Base-by-base conservation (phyloP, 2,888 invertebrate species). In the Pecten maximus region DNA sequence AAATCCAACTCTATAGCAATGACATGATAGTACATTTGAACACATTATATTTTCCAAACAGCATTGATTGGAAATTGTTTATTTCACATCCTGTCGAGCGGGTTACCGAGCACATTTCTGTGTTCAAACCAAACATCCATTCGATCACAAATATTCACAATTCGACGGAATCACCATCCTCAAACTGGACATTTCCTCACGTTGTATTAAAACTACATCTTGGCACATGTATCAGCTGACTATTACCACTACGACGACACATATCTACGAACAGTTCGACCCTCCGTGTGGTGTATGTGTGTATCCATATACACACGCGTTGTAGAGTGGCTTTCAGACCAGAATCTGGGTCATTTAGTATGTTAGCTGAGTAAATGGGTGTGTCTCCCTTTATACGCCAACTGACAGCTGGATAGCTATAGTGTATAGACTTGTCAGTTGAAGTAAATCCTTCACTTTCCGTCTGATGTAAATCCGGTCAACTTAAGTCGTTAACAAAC, bases 11-110 rank as follows among this genome's bases (percentile, higher is more conserved):
- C 90, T 91, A 48, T 89, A 91, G 40, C 91, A 88, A 90, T 90
- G 91, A 88, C 89, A 88, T 86, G 87, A 89, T 60, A 87, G 39
- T 50, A 90, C 93, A 93, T 93, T 91, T 93, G 92, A 92, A 93
- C 93, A 92, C 93, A 93, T 93, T 93, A 93, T 93, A 93, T 89
- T 89, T 88, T 88, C 60, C 90, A 90, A 90, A 88, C 89, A 40
- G 89, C 92, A 91, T 92, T 50, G 74, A 88, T 89, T 10, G 74
- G 35, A 12, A 74, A 35, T n/a, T 88, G 74, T 87, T 60, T 50
- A 86, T 88, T 48, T 91, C 89, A 91, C 91, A 91, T 91, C 91
- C 89, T 89, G 91, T 40, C 91, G 48, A 88, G 50, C 40, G 60
- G 87, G 44, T 89, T 88, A 40, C 87, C 23, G 44, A 86, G 88